phyloP scores from a whole-genome alignment of 2,888 invertebrate genomes.

The Thelaira solivaga region DNA sequence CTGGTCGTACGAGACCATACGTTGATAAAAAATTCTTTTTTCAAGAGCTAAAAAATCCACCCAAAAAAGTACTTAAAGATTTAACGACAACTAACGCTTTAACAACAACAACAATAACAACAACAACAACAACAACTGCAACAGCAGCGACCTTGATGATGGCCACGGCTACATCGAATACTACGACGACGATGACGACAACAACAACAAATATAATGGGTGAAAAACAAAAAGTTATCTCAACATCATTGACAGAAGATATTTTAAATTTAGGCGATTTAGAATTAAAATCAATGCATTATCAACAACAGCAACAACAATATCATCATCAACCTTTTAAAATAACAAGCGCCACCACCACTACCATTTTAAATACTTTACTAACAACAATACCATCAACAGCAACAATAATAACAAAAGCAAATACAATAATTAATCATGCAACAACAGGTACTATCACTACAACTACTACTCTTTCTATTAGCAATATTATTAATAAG shows the following conservation, averaged over 20 bases:
- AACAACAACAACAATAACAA: constrained; percentile 44
- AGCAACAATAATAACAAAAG: constrained; percentile 50
- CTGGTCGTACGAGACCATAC: constrained; percentile 93
- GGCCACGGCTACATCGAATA: constrained; percentile 55
- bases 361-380: constrained; percentile 54
- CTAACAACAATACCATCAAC: constrained; percentile 51
- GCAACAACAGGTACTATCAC: constrained; percentile 62
- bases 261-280: constrained; percentile 57
- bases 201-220: constrained; percentile 36
- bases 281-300: constrained; percentile 51
- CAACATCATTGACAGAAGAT: constrained; percentile 46
- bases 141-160: constrained; percentile 33
- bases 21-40: constrained; percentile 97
- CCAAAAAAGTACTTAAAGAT: constrained; percentile 94
- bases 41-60: constrained; percentile 95
- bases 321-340: constrained; percentile 60
- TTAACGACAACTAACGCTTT: constrained; percentile 75
- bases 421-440: constrained; percentile 45
- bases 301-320: constrained; percentile 58
- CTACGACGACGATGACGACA: constrained; percentile 50
- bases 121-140: constrained; percentile 47
- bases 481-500: constrained; percentile 42
- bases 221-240: constrained; percentile 20
- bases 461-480: constrained; percentile 36
- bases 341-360: constrained; percentile 59